These are phyloP conservation scores for Drosophila biarmipes DNA, from an alignment of 1,140 invertebrate species.

Conservation along the genomic window DNA sequence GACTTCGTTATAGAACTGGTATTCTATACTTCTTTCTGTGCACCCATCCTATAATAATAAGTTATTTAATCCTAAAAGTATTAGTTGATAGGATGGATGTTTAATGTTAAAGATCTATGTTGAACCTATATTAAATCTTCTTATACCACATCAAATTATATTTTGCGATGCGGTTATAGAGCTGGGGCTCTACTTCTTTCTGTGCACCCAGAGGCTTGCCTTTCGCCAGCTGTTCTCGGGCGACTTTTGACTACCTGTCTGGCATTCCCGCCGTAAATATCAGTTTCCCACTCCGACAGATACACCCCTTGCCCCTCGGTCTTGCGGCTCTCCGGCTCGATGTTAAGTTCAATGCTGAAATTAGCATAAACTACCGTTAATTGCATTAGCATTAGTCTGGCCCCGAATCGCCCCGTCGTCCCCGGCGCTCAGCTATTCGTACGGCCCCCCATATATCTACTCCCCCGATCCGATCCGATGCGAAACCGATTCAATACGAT, in stretches of 20 bases:
- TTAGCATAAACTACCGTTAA: conserved; percentile 84
- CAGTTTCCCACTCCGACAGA: conserved; percentile 59
- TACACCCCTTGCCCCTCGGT: neutral
- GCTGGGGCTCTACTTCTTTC: neutral
- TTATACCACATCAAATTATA: too few relatives aligned
- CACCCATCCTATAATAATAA: too few relatives aligned
- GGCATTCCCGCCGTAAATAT: conserved; percentile 64
- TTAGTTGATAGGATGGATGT: too few relatives aligned
- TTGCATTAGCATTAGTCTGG: conserved; percentile 77
- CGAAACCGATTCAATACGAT: neutral
- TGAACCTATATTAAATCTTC: too few relatives aligned
- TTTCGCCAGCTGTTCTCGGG: conserved; percentile 8
- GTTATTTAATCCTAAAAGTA: too few relatives aligned
- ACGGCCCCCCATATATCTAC: neutral
- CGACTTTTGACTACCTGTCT: conserved; percentile 27
- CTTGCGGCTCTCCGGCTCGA: conserved; percentile 37
- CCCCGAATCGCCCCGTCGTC: conserved; percentile 25
- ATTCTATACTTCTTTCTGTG: too few relatives aligned
- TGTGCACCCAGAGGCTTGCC: conserved; percentile 4
- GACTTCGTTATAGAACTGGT: too few relatives aligned
- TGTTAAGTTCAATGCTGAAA: conserved; percentile 84
- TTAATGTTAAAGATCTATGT: too few relatives aligned
- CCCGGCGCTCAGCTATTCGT: conserved; percentile 17
- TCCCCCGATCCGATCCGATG: neutral
- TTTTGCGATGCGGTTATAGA: too few relatives aligned